phyloP scores from a whole-genome alignment of 2,797 vertebrate species.

The Emydoidea blandingii region DNA sequence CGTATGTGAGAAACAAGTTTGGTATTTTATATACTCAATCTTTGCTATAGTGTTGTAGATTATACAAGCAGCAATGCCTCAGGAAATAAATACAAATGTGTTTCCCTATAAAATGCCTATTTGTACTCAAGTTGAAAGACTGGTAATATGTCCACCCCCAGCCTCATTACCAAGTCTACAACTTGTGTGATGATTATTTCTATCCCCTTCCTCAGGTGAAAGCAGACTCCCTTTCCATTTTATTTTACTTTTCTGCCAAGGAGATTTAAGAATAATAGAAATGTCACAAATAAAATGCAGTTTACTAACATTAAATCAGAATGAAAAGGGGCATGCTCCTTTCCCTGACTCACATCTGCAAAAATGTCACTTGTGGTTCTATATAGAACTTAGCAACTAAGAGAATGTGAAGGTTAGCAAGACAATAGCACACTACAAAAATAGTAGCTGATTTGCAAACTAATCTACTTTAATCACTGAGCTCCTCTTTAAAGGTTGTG shows the following conservation, averaged over 20 bases:
- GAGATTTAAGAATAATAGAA: background rate
- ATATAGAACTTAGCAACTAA: background rate
- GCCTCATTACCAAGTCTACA: background rate
- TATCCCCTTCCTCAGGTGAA: background rate
- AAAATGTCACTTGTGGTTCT: background rate
- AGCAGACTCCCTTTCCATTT: background rate
- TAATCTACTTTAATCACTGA: background rate
- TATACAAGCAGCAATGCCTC: background rate
- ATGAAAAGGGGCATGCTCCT: background rate
- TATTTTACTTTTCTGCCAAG: background rate
- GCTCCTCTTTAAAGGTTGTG: background rate
- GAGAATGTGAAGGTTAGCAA: background rate
- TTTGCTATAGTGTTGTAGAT: background rate
- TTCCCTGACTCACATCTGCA: background rate
- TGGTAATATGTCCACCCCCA: background rate
- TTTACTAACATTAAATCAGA: background rate
- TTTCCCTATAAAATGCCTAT: background rate
- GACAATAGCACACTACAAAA: background rate
- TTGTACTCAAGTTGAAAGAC: background rate
- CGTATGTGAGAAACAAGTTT: background rate
- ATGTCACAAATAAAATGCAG: background rate
- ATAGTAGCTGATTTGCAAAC: background rate
- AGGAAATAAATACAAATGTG: background rate
- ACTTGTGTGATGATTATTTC: background rate
- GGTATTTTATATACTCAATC: background rate